phyloP scores from a whole-genome alignment of 30 jellyfish, hydroid and myxozoan species.

The Hydractinia echinata region DNA sequence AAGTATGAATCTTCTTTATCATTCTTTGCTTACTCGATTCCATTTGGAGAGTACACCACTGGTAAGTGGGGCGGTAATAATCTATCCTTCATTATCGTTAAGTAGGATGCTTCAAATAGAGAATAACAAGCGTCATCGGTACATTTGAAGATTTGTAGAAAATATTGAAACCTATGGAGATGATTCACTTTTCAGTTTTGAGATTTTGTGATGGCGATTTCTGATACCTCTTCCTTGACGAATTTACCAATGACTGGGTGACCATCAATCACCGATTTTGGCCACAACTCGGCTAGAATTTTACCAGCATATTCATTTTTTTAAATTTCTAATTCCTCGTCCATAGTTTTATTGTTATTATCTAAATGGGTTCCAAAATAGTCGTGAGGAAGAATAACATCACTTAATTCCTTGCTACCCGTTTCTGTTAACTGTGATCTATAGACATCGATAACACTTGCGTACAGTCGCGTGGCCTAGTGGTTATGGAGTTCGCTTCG shows the following conservation, averaged over 20 bases:
- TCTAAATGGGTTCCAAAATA: slow-evolving; percentile 45
- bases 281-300: slow-evolving; percentile 45
- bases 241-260: slow-evolving; percentile 44
- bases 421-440: too few species aligned
- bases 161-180: slow-evolving; percentile 5
- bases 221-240: slow-evolving; percentile 31
- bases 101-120: too few species aligned
- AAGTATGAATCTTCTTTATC: too few species aligned
- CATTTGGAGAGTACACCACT: too few species aligned
- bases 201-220: slow-evolving; percentile 31
- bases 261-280: slow-evolving; percentile 49
- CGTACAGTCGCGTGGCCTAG: too few species aligned
- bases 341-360: slow-evolving; percentile 42
- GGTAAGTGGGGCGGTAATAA: too few species aligned
- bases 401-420: slow-evolving; percentile 48
- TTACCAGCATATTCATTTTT: slow-evolving; percentile 44
- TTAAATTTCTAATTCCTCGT: slow-evolving; percentile 41
- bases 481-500: too few species aligned
- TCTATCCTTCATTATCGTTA: too few species aligned
- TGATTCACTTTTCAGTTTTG: slow-evolving; percentile 33
- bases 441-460: too few species aligned
- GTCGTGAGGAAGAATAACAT: slow-evolving; percentile 50
- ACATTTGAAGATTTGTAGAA: slow-evolving; percentile 31
- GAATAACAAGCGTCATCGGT: slow-evolving; percentile 17
- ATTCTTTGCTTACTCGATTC: too few species aligned